Evolutionary conservation across 30 jellyfish, hydroid and myxozoan genomes (phyloP).

Genomic region (Aurelia coerulea): DNA sequence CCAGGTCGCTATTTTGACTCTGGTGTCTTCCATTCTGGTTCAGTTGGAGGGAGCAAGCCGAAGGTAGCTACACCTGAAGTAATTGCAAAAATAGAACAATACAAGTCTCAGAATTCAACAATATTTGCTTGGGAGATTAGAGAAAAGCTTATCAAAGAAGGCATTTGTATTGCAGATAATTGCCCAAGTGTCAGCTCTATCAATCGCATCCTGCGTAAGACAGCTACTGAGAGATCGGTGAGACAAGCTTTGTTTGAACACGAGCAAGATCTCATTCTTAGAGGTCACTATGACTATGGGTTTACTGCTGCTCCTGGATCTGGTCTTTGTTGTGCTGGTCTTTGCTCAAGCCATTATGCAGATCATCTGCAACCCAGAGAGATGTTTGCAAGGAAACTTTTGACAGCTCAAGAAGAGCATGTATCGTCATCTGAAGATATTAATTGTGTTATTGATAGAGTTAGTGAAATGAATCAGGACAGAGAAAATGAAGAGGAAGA

Average conservation of each 20-base stretch:
- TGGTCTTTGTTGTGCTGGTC: slow-evolving; percentile 26
- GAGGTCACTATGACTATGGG: slow-evolving; percentile 39
- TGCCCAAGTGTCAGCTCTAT: slow-evolving; percentile 99
- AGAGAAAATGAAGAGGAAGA: slow-evolving; percentile 9
- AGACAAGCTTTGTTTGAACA: slow-evolving; percentile 82
- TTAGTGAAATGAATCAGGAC: neutral
- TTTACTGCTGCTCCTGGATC: slow-evolving; percentile 5
- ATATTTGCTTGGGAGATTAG: slow-evolving; percentile 99
- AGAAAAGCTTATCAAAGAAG: slow-evolving; percentile 86
- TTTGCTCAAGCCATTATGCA: slow-evolving; percentile 7
- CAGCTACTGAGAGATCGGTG: slow-evolving; percentile 96
- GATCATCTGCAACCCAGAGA: slow-evolving; percentile 25
- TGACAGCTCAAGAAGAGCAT: slow-evolving; percentile 36
- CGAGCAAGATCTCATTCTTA: slow-evolving; percentile 72
- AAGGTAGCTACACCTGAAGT: slow-evolving; percentile 99
- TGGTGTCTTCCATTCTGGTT: slow-evolving; percentile 56
- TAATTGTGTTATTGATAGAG: neutral
- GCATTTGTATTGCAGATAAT: slow-evolving; percentile 68
- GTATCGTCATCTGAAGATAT: slow-evolving; percentile 32
- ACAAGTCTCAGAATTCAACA: slow-evolving; percentile 83
- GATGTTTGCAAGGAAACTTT: neutral
- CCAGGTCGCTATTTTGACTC: slow-evolving; percentile 67
- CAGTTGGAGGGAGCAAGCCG: slow-evolving; percentile 98
- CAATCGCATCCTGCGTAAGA: slow-evolving; percentile 93
- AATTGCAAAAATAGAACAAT: slow-evolving; percentile 84